A percentile compares a stretch with the other conserved stretches of the same genome.
These are phyloP conservation scores for Mesocricetus auratus DNA, from an alignment of 2,113 vertebrate genomes.

Conservation along the genomic window DNA sequence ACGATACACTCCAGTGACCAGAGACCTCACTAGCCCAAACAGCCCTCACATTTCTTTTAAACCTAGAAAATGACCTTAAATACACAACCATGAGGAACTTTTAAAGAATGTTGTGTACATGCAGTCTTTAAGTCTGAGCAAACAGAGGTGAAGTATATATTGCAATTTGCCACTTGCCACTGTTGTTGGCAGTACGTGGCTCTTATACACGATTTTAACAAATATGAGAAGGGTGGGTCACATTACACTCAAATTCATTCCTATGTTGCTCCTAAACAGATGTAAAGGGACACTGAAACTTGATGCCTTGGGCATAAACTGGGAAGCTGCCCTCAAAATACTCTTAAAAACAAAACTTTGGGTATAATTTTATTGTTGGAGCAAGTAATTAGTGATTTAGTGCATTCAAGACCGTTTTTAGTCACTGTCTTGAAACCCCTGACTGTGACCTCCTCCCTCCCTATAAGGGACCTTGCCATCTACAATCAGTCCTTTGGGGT, in stretches of 20 bases:
- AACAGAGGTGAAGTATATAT: neutral
- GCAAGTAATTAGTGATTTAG: neutral
- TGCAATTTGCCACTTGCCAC: neutral
- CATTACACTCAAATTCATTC: neutral
- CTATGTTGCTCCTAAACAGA: neutral
- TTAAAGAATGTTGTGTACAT: neutral
- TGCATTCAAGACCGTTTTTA: neutral
- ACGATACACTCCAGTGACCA: neutral
- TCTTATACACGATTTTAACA: neutral
- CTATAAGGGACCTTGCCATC: neutral
- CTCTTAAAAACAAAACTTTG: neutral
- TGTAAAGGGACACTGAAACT: neutral
- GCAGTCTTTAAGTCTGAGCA: neutral
- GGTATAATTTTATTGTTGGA: neutral
- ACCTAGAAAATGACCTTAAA: constrained; percentile 31
- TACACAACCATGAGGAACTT: neutral
- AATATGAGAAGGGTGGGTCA: neutral
- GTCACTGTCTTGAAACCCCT: neutral
- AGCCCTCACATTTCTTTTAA: neutral
- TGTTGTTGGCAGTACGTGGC: neutral
- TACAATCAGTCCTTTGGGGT: neutral
- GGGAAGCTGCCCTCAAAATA: neutral
- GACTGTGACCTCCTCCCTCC: neutral
- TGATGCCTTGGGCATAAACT: neutral
- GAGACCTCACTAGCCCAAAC: neutral